phyloP scores from a whole-genome alignment of 1,140 invertebrate genomes.

The Bombus impatiens region DNA sequence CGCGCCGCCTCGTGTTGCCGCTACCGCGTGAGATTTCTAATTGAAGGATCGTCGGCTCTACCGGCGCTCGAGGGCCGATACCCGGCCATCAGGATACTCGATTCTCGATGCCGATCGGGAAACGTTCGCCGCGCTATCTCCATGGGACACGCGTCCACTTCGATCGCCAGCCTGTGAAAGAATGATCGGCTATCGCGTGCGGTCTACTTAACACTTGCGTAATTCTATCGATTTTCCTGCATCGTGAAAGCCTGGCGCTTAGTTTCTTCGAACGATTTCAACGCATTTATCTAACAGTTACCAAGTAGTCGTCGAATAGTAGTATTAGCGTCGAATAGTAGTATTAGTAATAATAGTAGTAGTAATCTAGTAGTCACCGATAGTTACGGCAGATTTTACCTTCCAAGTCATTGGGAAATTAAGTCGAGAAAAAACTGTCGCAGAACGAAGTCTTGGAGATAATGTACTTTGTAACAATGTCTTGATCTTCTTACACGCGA shows the following conservation, averaged over 20 bases:
- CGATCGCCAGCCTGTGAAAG: not conserved
- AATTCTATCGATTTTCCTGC: constrained; percentile 14
- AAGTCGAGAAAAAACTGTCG: not conserved
- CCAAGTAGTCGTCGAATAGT: too few relatives aligned
- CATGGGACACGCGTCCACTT: not conserved
- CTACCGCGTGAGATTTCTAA: constrained; percentile 64
- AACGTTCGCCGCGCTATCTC: constrained; percentile 32
- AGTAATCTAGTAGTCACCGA: too few relatives aligned
- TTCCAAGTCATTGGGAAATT: not conserved
- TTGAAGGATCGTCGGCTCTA: constrained; percentile 63
- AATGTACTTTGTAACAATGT: not conserved
- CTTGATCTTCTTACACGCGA: not conserved
- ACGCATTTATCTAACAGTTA: not conserved
- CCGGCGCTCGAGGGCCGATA: constrained; percentile 54
- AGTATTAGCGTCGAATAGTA: too few relatives aligned
- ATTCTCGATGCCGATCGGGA: constrained; percentile 49
- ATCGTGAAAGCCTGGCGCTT: not conserved
- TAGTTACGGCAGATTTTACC: too few relatives aligned
- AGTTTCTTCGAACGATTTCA: not conserved
- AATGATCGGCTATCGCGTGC: not conserved
- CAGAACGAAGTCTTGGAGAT: not conserved
- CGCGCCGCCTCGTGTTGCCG: constrained; percentile 29
- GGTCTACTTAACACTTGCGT: not conserved
- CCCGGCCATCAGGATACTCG: constrained; percentile 43
- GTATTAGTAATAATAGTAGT: too few relatives aligned